Evolutionary conservation across 1,140 invertebrate species (phyloP), one percentile per base, ranked within the genome.

Genomic region (Heterodera carotae): DNA sequence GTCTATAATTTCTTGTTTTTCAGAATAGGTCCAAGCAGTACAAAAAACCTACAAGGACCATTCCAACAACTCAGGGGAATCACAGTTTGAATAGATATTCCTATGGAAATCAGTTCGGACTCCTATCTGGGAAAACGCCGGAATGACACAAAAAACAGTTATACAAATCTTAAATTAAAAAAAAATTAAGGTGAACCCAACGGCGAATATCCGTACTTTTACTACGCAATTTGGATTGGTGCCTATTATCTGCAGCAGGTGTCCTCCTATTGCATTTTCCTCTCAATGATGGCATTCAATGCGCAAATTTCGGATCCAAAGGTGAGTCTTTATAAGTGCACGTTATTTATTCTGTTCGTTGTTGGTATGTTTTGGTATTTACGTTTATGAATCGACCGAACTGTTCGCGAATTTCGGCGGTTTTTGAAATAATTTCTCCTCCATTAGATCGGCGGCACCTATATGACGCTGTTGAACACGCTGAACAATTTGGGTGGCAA

Each of bases 401-500:
- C n/a, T n/a, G n/a, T n/a, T n/a, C n/a, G n/a, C n/a, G n/a, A n/a
- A n/a, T n/a, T n/a, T n/a, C n/a, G n/a, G n/a, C n/a, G n/a, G n/a
- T n/a, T n/a, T n/a, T n/a, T 27, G 53, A 18, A 25, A 29, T 70
- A 22, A 70, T 7, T 25, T 6, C 6, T 48, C 48, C 25, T 33
- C 18, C 31, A 27, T 8, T 3, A 74, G 75, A 94, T 98, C 8
- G 97, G 97, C 27, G 97, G 97, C 31, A 99, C 97, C 0, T 99
- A 99, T 88, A 99, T 99, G 97, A 99, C 97, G 1, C 90, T 99
- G 62, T 90, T 99, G 2, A 99, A 99, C 87, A 99, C 97, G 0
- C 89, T 99, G 10, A 92, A 92, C 39, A 99, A 99, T 90, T 90
- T 99, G 36, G 97, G 97, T 34, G 94, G 94, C 12, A 98, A 97